Conservation (phyloP, 2,888 invertebrate species). For the Meloe dianella region DNA sequence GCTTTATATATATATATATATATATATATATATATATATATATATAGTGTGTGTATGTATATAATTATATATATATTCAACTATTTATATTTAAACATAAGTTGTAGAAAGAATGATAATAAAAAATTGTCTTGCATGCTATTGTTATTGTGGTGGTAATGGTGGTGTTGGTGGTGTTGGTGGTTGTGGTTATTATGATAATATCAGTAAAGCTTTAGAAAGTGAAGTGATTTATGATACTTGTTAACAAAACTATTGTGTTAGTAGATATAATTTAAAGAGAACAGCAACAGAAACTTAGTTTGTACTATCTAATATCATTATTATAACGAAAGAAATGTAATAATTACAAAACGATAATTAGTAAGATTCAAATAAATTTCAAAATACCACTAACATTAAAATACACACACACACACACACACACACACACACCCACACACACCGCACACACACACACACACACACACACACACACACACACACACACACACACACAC, state of each 20-base stretch:
- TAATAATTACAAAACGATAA: neutral
- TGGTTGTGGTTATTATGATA: neutral
- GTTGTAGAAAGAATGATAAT: neutral
- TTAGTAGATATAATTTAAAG: neutral
- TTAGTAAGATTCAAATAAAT: neutral
- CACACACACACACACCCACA: too few species aligned
- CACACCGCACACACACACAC: too few species aligned
- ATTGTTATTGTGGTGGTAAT: neutral
- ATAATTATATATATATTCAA: slow-evolving; percentile 6
- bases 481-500: too few species aligned
- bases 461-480: too few species aligned
- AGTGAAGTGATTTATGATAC: neutral
- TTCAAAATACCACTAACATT: neutral
- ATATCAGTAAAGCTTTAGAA: neutral
- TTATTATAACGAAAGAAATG: neutral
- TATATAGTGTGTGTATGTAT: too few species aligned
- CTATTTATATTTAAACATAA: neutral
- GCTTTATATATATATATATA: too few species aligned
- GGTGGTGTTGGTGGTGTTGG: neutral
- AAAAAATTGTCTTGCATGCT: slow-evolving; percentile 5
- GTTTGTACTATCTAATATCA: neutral
- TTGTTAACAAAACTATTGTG: slow-evolving; percentile 10
- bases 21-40: too few species aligned
- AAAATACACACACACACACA: neutral
- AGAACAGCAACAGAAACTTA: neutral